Conservation (phyloP, 2,888 invertebrate species). For the Tyria jacobaeae region DNA sequence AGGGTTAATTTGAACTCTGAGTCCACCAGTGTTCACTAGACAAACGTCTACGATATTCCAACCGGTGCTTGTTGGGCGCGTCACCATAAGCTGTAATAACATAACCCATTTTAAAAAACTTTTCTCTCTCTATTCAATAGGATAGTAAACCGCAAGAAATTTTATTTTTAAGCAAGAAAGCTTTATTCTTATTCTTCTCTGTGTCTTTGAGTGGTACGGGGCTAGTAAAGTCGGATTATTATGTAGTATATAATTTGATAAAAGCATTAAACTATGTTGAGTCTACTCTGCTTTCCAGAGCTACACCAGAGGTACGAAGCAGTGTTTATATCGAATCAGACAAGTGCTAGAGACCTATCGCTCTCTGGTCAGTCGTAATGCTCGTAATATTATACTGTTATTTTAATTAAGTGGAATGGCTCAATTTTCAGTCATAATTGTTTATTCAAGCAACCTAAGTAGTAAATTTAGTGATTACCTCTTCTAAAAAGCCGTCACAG, state of each 20-base stretch:
- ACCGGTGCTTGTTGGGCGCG: conserved; percentile 44
- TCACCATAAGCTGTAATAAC: conserved; percentile 60
- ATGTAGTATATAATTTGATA: no score
- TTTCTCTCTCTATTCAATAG: neutral
- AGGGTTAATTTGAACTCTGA: conserved; percentile 89
- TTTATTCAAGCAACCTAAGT: neutral
- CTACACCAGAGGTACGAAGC: no score
- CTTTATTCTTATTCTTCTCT: neutral
- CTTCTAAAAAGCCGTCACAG: conserved; percentile 88
- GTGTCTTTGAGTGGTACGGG: neutral
- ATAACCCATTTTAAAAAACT: neutral
- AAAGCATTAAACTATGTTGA: no score
- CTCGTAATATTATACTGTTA: no score
- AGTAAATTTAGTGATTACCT: conserved; percentile 59
- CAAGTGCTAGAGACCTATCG: no score
- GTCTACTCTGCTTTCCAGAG: no score
- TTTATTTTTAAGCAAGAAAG: neutral
- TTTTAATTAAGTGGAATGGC: no score
- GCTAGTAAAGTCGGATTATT: no score
- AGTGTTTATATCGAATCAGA: no score
- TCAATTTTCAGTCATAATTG: no score
- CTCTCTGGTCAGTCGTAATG: no score
- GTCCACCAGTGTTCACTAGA: conserved; percentile 89
- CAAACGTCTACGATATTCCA: conserved; percentile 83
- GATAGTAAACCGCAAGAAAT: neutral